These are phyloP conservation scores for Cerastoderma edule DNA, from an alignment of 2,888 invertebrate species.

Conservation along the genomic window DNA sequence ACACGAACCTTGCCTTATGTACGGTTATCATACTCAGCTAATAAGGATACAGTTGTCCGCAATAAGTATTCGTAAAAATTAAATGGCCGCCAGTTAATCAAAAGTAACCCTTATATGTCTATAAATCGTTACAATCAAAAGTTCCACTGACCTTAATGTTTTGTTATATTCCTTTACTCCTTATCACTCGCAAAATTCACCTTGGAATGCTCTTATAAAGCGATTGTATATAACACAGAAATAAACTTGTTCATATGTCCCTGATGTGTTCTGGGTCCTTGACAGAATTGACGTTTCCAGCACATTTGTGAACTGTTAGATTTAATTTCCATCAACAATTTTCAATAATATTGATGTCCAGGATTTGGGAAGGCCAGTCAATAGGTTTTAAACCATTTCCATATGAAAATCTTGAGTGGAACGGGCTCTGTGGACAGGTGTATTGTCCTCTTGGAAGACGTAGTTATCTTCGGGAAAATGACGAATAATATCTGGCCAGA, in stretches of 20 bases:
- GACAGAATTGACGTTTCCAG: background rate
- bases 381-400: background rate
- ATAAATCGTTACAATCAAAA: too few species aligned
- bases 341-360: constrained; percentile 6
- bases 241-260: background rate
- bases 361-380: constrained; percentile 14
- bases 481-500: background rate
- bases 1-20: too few species aligned
- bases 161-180: constrained; percentile 3
- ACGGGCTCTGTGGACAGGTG: constrained; percentile 4
- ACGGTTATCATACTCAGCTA: too few species aligned
- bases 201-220: background rate
- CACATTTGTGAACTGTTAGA: background rate
- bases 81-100: too few species aligned
- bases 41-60: too few species aligned
- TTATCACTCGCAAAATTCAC: background rate
- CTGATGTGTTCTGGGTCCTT: background rate
- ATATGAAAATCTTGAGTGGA: background rate
- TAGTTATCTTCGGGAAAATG: constrained; percentile 4
- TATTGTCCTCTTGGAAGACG: constrained; percentile 7
- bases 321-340: background rate
- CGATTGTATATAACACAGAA: background rate
- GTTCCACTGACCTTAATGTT: constrained; percentile 5
- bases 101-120: too few species aligned
- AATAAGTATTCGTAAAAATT: too few species aligned